Percentiles rank a stretch among this genome's conserved stretches.
These are phyloP conservation scores for Vulpes ferrilata DNA, from an alignment of 2,113 vertebrate species.

Conservation along the genomic window DNA sequence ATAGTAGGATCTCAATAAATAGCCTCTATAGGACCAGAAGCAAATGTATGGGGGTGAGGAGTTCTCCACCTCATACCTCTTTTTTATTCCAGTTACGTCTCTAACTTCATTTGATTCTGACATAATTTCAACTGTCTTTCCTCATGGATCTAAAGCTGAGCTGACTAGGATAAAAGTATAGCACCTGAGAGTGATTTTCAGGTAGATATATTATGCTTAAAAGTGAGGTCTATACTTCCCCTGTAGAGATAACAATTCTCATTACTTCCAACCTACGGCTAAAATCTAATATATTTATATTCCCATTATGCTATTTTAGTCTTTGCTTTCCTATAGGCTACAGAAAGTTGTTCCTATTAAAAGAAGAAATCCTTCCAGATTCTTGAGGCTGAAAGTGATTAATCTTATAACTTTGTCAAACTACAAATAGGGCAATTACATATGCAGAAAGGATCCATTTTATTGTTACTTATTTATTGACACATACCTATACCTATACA, in stretches of 20 bases:
- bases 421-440: background rate
- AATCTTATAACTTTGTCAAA: background rate
- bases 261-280: background rate
- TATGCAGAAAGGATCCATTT: background rate
- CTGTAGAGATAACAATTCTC: background rate
- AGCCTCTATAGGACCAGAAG: background rate
- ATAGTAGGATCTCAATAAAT: background rate
- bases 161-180: background rate
- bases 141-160: background rate
- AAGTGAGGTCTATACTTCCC: background rate
- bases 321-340: constrained; percentile 2
- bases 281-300: constrained; percentile 5
- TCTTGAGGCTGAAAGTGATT: constrained; percentile 1
- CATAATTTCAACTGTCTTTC: background rate
- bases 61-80: background rate
- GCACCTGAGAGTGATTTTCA: background rate
- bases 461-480: background rate
- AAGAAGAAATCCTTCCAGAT: background rate
- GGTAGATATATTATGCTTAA: background rate
- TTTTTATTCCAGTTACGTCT: background rate
- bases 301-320: background rate
- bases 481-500: background rate
- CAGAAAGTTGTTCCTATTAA: constrained; percentile 20
- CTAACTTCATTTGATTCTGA: background rate
- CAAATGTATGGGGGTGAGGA: background rate